Percentiles rank a stretch among this genome's conserved stretches.
Evolutionary conservation across 2,797 vertebrate species (phyloP).

Genomic region (Pangasius macronema): DNA sequence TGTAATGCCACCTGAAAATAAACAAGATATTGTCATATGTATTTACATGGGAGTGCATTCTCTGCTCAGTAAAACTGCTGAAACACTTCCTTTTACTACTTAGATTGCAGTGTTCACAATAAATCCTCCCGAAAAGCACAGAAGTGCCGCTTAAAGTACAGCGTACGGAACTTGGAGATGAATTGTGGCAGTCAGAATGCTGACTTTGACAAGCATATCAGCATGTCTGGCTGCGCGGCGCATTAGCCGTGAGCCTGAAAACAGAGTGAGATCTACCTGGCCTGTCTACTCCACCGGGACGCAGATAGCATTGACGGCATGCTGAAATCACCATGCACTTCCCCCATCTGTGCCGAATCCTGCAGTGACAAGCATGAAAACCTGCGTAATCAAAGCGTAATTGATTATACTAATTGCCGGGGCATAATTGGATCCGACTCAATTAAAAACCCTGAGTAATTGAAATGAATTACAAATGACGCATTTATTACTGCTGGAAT

Average conservation of each 20-base stretch:
- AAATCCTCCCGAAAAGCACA: slow-evolving; percentile 54
- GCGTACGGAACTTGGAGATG: slow-evolving; percentile 54
- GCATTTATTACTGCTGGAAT: slow-evolving; percentile 62
- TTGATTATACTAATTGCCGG: slow-evolving; percentile 83
- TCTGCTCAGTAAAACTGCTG: slow-evolving; percentile 48
- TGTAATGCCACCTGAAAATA: slow-evolving; percentile 16
- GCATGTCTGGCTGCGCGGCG: slow-evolving; percentile 49
- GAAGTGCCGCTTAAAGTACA: slow-evolving; percentile 57
- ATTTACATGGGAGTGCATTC: slow-evolving; percentile 45
- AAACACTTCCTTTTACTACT: slow-evolving; percentile 53
- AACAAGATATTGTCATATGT: slow-evolving; percentile 35
- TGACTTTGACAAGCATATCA: slow-evolving; percentile 62
- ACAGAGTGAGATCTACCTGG: slow-evolving; percentile 59
- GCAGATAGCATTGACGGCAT: slow-evolving; percentile 59
- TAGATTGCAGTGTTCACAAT: slow-evolving; percentile 54
- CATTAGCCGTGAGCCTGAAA: slow-evolving; percentile 53
- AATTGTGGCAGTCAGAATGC: slow-evolving; percentile 61
- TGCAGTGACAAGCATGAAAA: slow-evolving; percentile 77
- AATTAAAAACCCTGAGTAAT: slow-evolving; percentile 81
- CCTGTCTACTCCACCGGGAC: slow-evolving; percentile 53
- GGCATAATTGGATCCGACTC: slow-evolving; percentile 83
- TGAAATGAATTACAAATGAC: slow-evolving; percentile 75
- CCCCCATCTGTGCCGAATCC: slow-evolving; percentile 73
- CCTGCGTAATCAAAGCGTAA: slow-evolving; percentile 71
- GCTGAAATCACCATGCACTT: slow-evolving; percentile 65